phyloP scores from a whole-genome alignment of 2,113 vertebrate species.

The Periophthalmus modestus region DNA sequence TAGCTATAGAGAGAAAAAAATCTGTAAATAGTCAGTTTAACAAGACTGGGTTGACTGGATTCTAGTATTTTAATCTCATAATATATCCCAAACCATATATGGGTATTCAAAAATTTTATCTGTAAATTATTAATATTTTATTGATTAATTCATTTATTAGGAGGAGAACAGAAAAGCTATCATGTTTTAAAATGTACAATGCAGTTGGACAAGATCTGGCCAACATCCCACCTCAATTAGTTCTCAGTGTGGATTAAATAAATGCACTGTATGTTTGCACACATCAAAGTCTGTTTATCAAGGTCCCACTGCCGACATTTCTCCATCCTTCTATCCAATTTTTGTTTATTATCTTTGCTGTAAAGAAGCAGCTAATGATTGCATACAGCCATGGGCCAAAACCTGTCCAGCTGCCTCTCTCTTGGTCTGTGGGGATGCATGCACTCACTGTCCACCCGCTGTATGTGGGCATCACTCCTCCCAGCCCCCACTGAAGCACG shows the following conservation, averaged over 20 bases:
- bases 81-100: neutral
- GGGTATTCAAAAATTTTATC: neutral
- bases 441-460: conserved; percentile 33
- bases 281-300: conserved; percentile 11
- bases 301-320: conserved; percentile 27
- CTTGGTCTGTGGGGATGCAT: conserved; percentile 24
- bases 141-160: neutral
- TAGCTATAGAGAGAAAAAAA: neutral
- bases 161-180: neutral
- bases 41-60: neutral
- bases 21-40: neutral
- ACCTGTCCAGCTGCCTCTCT: conserved; percentile 44
- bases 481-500: conserved; percentile 25
- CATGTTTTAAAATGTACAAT: neutral
- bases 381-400: conserved; percentile 61
- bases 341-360: conserved; percentile 52
- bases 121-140: no score
- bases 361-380: conserved; percentile 51
- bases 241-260: conserved; percentile 2
- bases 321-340: conserved; percentile 47
- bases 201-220: neutral
- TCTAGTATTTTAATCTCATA: no score
- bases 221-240: neutral
- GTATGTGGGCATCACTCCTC: conserved; percentile 52
- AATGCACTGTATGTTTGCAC: neutral